A percentile compares a stretch with the other conserved stretches of the same genome.
Evolutionary conservation across 2,113 vertebrate genomes (phyloP).

Genomic region (Dendropsophus ebraccatus): DNA sequence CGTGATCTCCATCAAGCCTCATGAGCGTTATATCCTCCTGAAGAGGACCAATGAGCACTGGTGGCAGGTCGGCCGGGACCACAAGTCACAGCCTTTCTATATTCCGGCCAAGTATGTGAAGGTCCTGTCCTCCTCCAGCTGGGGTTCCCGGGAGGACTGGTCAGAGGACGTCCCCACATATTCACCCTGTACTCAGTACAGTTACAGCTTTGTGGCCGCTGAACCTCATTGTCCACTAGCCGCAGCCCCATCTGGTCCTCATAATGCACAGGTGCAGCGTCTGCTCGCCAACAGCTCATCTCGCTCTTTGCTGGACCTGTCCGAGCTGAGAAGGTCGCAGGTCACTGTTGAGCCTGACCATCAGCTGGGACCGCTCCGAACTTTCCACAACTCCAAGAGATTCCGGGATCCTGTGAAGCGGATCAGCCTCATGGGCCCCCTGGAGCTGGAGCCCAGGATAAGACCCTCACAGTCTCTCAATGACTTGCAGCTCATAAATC

Average conservation of each 20-base stretch:
- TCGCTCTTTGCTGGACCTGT: background rate
- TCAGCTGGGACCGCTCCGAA: background rate
- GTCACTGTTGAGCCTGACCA: background rate
- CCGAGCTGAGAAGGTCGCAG: background rate
- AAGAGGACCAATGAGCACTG: conserved; percentile 86
- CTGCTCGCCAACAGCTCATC: background rate
- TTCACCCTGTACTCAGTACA: conserved; percentile 9
- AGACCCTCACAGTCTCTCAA: conserved; percentile 26
- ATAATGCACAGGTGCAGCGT: too few relatives aligned
- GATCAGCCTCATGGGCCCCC: conserved; percentile 8
- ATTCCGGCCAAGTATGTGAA: conserved; percentile 89
- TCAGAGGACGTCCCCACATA: background rate
- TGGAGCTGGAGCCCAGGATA: background rate
- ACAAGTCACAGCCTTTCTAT: conserved; percentile 79
- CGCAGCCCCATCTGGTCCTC: background rate
- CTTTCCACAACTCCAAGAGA: conserved; percentile 51
- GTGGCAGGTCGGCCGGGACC: conserved; percentile 87
- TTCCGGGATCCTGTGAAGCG: conserved; percentile 32
- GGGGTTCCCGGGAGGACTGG: conserved; percentile 62
- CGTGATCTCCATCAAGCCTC: conserved; percentile 82
- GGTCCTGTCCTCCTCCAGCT: conserved; percentile 67
- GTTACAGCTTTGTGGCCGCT: conserved; percentile 32
- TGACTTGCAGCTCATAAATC: conserved; percentile 16
- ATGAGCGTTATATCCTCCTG: conserved; percentile 85
- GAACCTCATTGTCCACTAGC: too few relatives aligned